Evolutionary conservation across 2,797 vertebrate genomes (phyloP).

Genomic region (Muscicapa striata): DNA sequence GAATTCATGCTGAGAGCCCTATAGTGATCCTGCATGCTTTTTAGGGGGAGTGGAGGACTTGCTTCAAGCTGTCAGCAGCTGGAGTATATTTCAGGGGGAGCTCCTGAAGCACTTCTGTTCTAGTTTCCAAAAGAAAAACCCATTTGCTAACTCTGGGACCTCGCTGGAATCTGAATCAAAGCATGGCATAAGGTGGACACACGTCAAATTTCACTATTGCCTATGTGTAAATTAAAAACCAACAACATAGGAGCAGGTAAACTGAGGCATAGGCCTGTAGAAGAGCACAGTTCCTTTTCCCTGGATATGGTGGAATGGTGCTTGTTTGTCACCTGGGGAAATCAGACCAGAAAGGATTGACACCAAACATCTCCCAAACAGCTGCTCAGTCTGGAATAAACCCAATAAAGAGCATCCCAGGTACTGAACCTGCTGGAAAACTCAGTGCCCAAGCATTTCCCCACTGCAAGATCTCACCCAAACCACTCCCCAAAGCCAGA

Average conservation of each 20-base stretch:
- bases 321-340: neutral
- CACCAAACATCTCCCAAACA: neutral
- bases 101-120: neutral
- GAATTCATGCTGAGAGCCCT: neutral
- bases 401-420: neutral
- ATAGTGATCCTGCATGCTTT: neutral
- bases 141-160: neutral
- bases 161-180: neutral
- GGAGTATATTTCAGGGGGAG: neutral
- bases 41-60: neutral
- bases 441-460: neutral
- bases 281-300: neutral
- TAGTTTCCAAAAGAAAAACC: neutral
- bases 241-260: neutral
- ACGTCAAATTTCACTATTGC: neutral
- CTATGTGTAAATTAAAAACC: neutral
- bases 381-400: neutral
- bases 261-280: neutral
- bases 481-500: neutral
- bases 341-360: neutral
- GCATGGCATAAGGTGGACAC: neutral
- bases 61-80: neutral
- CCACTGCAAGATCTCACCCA: neutral
- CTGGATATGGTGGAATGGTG: accelerated
- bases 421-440: neutral